phyloP scores from a whole-genome alignment of 2,888 invertebrate genomes.

The Dione vanillae region DNA sequence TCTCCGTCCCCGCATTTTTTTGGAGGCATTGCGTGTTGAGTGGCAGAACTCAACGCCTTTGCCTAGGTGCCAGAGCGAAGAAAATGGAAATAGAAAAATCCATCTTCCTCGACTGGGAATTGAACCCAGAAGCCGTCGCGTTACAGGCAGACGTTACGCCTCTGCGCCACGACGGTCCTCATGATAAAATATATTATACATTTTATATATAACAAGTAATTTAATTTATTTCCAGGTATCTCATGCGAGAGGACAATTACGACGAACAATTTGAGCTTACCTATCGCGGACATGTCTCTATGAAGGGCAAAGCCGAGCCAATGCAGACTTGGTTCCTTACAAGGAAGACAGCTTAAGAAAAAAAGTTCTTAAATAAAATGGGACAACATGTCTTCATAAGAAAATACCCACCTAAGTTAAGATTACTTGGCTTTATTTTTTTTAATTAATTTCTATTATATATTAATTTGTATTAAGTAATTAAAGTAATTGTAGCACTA shows the following conservation, averaged over 20 bases:
- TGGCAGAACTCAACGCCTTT: too few relatives aligned
- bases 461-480: background rate
- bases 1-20: too few relatives aligned
- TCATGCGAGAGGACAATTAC: constrained; percentile 91
- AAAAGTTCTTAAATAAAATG: background rate
- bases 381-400: background rate
- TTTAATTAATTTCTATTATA: background rate
- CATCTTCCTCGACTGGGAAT: too few relatives aligned
- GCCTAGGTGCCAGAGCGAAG: too few relatives aligned
- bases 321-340: constrained; percentile 96
- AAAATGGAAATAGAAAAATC: too few relatives aligned
- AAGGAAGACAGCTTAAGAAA: constrained; percentile 61
- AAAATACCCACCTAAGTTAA: background rate
- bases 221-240: constrained; percentile 85
- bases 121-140: too few relatives aligned
- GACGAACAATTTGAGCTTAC: constrained; percentile 93
- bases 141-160: too few relatives aligned
- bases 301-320: constrained; percentile 97
- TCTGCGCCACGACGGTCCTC: too few relatives aligned
- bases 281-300: constrained; percentile 93
- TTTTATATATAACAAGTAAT: background rate
- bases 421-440: background rate
- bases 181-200: background rate
- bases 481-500: background rate
- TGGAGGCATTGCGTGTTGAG: too few relatives aligned